Evolutionary conservation across 2,113 vertebrate genomes (phyloP).

Genomic region (Gasterosteus nipponicus): DNA sequence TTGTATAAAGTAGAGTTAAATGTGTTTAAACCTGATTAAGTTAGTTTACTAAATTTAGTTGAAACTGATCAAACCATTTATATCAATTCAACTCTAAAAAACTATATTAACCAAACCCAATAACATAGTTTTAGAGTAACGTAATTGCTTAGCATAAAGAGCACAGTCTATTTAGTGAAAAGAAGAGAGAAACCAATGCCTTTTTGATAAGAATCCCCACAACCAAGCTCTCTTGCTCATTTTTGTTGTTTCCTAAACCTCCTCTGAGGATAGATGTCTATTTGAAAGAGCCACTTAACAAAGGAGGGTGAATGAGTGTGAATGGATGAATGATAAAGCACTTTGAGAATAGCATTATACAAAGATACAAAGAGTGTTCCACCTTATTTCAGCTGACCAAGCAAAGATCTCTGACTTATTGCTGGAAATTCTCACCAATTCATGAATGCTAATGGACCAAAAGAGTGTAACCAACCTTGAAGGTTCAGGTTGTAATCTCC

Average conservation of each 20-base stretch:
- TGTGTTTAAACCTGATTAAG: too few species aligned
- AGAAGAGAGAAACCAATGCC: too few species aligned
- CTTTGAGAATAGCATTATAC: too few species aligned
- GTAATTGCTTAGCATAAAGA: too few species aligned
- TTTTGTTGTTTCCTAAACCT: not conserved
- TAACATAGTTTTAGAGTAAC: too few species aligned
- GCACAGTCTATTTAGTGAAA: too few species aligned
- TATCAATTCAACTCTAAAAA: too few species aligned
- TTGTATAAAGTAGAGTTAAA: too few species aligned
- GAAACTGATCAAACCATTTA: too few species aligned
- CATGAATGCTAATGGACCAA: not conserved
- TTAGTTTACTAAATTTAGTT: too few species aligned
- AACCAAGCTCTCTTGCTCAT: not conserved
- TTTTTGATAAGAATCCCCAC: not conserved
- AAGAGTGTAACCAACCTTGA: constrained; percentile 65
- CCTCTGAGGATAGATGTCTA: not conserved
- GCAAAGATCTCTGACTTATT: not conserved
- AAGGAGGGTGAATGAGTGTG: not conserved
- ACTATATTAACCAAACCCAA: too few species aligned
- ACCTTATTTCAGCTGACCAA: not conserved
- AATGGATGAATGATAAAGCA: too few species aligned
- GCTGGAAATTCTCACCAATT: not conserved
- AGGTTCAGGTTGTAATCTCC: constrained; percentile 82
- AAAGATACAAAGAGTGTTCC: not conserved
- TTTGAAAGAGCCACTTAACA: not conserved